phyloP scores from a whole-genome alignment of 2,113 vertebrate genomes.

The Podarcis raffonei region DNA sequence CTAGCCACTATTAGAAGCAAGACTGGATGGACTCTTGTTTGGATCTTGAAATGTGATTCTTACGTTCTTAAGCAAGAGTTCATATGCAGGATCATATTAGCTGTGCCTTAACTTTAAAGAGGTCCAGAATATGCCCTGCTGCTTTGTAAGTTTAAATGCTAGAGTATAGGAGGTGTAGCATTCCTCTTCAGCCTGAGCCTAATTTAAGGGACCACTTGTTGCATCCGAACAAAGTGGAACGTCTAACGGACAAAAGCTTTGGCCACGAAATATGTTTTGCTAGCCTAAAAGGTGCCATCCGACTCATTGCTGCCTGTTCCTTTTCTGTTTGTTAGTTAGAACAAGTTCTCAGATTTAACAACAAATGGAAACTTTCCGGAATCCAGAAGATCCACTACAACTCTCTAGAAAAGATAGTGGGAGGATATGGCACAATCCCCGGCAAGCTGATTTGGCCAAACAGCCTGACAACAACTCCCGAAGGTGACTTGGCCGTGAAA shows the following conservation, averaged over 20 bases:
- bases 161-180: background rate
- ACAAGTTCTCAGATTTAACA: slow-evolving; percentile 28
- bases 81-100: background rate
- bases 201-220: background rate
- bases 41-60: background rate
- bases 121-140: too few relatives aligned
- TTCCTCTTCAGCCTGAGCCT: background rate
- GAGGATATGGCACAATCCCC: background rate
- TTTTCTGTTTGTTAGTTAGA: slow-evolving; percentile 10
- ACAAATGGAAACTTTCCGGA: slow-evolving; percentile 41
- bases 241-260: background rate
- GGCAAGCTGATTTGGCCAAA: slow-evolving; percentile 42
- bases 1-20: too few relatives aligned
- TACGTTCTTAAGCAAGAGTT: background rate
- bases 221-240: too few relatives aligned
- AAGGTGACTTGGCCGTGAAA: slow-evolving; percentile 36
- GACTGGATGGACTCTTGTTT: background rate
- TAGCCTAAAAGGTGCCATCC: background rate
- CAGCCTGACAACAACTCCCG: slow-evolving; percentile 17
- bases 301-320: background rate
- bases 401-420: slow-evolving; percentile 30
- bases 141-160: background rate
- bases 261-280: background rate
- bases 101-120: too few relatives aligned
- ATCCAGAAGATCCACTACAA: slow-evolving; percentile 51